A percentile compares a stretch with the other conserved stretches of the same genome.
Evolutionary conservation across 2,888 invertebrate species (phyloP).

Genomic region (Ormyrus pomaceus): DNA sequence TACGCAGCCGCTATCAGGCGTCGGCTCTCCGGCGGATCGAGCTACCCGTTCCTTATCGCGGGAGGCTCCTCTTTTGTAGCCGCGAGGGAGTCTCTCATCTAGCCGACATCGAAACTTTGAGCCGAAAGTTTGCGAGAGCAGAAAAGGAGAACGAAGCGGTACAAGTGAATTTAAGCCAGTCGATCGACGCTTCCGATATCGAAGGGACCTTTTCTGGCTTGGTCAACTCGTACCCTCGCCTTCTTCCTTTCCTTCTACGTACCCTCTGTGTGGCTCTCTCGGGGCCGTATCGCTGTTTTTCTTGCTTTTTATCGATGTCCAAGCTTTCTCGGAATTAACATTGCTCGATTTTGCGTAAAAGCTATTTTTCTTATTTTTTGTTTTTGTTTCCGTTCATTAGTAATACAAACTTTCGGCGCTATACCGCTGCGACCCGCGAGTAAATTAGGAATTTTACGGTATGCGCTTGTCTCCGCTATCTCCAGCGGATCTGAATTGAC

Average conservation of each 20-base stretch:
- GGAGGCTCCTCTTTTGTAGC: background rate
- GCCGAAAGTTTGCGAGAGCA: slow-evolving; percentile 28
- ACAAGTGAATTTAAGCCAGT: slow-evolving; percentile 16
- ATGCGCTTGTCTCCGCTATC: background rate
- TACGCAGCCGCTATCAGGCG: background rate
- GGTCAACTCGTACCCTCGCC: slow-evolving; percentile 7
- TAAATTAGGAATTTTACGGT: slow-evolving; percentile 32
- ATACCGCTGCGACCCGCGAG: background rate
- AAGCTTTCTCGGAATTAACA: background rate
- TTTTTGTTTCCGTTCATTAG: background rate
- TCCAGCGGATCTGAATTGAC: slow-evolving; percentile 23
- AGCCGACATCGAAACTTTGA: slow-evolving; percentile 39
- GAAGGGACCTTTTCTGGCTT: slow-evolving; percentile 21
- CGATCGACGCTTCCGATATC: slow-evolving; percentile 46
- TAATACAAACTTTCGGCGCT: too few relatives aligned
- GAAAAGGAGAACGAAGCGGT: background rate
- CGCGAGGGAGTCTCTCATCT: slow-evolving; percentile 35
- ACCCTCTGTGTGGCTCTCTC: background rate
- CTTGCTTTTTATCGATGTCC: too few relatives aligned
- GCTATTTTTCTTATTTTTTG: background rate
- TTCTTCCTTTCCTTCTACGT: background rate
- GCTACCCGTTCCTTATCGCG: slow-evolving; percentile 26
- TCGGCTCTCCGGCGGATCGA: background rate
- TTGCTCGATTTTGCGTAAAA: background rate
- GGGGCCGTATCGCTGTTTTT: background rate